Base-by-base conservation (phyloP, 1,140 invertebrate species). In the Listronotus bonariensis region DNA sequence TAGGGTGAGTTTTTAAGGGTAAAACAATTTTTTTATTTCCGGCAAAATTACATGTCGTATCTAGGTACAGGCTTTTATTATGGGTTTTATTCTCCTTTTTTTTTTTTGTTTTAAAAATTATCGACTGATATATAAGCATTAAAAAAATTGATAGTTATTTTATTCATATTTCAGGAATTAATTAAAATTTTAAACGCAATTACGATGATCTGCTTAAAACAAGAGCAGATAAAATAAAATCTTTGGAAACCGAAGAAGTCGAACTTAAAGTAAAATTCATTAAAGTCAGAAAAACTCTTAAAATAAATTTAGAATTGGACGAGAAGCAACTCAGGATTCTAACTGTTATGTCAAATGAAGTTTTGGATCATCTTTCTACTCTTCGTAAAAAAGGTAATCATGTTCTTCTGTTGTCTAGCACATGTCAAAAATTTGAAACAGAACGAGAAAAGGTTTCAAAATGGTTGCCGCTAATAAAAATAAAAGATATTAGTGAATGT, bases 401-500 rank as follows among this genome's bases (percentile, higher is more conserved):
- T 32, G 41, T 77, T 20, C 41, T 71, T 14, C 57, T 60, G 41
- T 53, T 77, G 14, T 57, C 67, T 36, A 46, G 53, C 43, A 68
- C 69, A 17, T 77, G 75, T 46, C 49, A 65, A 52, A 75, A 73
- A 57, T 73, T 70, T 42, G 75, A 77, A 68, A 77, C 76, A 7
- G 59, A 70, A 43, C 58, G 69, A 32, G 76, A 76, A 48, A 63
- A 65, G 57, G 10, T 72, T 26, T 36, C 48, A 5, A 68, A 70
- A 49, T 74, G 65, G 65, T 45, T 71, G n/a, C 45, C 63, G 1
- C 43, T 61, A 3, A 7, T 31, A 6, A 12, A 55, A 14, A 15
- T 42, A 7, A 6, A 12, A 0, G 9, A 38, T 4, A 12, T 20
- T 3, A 26, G 41, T 12, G 53, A 55, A n/a, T 15, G 1, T 20